Base-by-base conservation (phyloP, 1,140 invertebrate species). In the Camponotus vicinus region DNA sequence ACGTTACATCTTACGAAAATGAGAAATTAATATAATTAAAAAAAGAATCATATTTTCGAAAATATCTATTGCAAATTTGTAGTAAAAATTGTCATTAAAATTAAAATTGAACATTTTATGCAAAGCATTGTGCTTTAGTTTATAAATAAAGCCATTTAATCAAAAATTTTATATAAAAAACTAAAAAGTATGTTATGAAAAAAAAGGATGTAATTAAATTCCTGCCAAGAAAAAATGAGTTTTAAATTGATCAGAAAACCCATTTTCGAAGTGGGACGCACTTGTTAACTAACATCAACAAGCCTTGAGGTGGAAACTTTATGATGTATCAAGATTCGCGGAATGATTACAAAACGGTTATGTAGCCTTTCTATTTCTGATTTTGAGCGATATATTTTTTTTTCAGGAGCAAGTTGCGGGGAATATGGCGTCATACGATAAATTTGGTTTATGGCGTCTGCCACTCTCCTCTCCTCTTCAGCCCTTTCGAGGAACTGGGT, bases 381-480 rank as follows among this genome's bases (percentile, higher is more conserved):
- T 79, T 67, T 18, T 18, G 21, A 15, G 34, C 49, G 8, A n/a
- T 71, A 32, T 42, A 32, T 42, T 42, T 80, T 57, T 80, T 71
- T 15, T 21, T 57, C 8, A 11, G 13, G 73, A n/a, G 34, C 32
- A 55, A 61, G 52, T 13, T 15, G 9, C 18, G 27, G 61, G 9
- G 49, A 52, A 34, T 21, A 42, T 86, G 67, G 40, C 84, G 77
- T 86, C 84, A 66, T 63, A 55, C 73, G 88, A 69, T 90, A 88
- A 90, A 86, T 90, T 86, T 88, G 89, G 80, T 90, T 82, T 86
- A 88, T 55, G 63, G 67, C 85, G 40, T 86, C 55, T 85, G 57
- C 3, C 37, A 57, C 49, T 70, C 78, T 52, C 49, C 75, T 57
- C 64, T 42, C 40, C 37, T 85, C 55, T n/a, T 45, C 67, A 37